phyloP scores from a whole-genome alignment of 2,113 vertebrate genomes.

The Cyprinus carpio region DNA sequence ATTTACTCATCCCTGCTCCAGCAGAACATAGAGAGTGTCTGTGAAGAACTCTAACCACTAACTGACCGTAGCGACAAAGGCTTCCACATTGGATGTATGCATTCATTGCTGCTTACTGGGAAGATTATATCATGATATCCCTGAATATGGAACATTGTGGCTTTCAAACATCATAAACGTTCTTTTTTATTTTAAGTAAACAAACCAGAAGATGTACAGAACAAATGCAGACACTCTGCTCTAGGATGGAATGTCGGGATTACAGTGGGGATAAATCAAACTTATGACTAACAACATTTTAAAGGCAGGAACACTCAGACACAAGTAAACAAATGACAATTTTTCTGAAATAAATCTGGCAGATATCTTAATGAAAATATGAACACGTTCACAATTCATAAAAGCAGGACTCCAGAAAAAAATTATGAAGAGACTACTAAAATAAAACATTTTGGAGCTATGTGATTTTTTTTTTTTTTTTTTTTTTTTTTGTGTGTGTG shows the following conservation, averaged over 20 bases:
- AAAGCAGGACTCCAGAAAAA: not conserved
- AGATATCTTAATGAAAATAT: not conserved
- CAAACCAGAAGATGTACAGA: not conserved
- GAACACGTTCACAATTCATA: not conserved
- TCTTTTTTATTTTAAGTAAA: not conserved
- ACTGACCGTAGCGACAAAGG: not conserved
- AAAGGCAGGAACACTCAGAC: not conserved
- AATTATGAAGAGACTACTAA: not conserved
- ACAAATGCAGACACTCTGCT: slow-evolving; percentile 1
- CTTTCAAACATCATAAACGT: not conserved
- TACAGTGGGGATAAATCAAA: slow-evolving; percentile 16
- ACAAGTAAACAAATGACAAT: slow-evolving; percentile 6
- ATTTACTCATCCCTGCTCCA: slow-evolving; percentile 30
- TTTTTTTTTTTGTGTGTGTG: too few species aligned
- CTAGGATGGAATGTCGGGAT: slow-evolving; percentile 16
- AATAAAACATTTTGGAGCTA: not conserved
- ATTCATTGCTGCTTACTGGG: not conserved
- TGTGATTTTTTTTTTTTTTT: not conserved
- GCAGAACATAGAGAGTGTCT: slow-evolving; percentile 15
- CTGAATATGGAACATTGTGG: slow-evolving; percentile 19
- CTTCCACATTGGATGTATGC: slow-evolving; percentile 1
- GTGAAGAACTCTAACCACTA: slow-evolving; percentile 17
- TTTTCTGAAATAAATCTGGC: not conserved
- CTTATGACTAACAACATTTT: slow-evolving; percentile 29
- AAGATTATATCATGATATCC: slow-evolving; percentile 1